Evolutionary conservation across 2,113 vertebrate species (phyloP).

Genomic region (Edolisoma coerulescens): DNA sequence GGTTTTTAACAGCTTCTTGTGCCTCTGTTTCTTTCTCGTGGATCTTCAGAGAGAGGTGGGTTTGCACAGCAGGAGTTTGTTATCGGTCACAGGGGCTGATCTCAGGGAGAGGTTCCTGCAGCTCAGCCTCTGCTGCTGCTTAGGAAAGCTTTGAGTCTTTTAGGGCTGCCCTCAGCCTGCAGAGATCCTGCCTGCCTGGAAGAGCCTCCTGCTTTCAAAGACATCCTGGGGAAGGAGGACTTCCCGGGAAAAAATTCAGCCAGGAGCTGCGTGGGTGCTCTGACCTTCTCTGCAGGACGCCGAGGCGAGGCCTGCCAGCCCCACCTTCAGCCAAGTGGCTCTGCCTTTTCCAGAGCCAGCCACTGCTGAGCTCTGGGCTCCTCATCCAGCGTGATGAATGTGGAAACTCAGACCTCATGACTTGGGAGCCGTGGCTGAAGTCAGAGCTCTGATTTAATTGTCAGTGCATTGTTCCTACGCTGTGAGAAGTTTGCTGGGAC

Average conservation of each 20-base stretch:
- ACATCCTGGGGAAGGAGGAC: neutral
- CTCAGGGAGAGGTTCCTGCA: neutral
- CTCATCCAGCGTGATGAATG: neutral
- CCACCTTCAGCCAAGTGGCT: neutral
- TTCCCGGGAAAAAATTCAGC: neutral
- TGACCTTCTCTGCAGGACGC: neutral
- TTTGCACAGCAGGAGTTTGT: neutral
- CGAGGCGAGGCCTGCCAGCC: neutral
- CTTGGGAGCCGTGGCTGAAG: neutral
- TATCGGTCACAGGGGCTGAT: rapidly evolving
- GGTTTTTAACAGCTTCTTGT: neutral
- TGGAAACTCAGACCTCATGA: neutral
- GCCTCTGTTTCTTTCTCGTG: neutral
- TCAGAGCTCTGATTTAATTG: neutral
- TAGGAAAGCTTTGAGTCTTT: neutral
- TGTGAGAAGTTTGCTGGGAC: constrained; percentile 1
- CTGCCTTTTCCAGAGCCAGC: neutral
- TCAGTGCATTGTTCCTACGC: neutral
- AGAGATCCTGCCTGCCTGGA: neutral
- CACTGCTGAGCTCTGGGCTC: neutral
- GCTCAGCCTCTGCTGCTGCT: neutral
- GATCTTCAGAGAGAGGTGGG: neutral
- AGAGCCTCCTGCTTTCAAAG: neutral
- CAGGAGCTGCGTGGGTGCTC: neutral
- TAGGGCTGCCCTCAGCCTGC: neutral